Base-by-base conservation (phyloP, 2,113 vertebrate species). In the Entelurus aequoreus region DNA sequence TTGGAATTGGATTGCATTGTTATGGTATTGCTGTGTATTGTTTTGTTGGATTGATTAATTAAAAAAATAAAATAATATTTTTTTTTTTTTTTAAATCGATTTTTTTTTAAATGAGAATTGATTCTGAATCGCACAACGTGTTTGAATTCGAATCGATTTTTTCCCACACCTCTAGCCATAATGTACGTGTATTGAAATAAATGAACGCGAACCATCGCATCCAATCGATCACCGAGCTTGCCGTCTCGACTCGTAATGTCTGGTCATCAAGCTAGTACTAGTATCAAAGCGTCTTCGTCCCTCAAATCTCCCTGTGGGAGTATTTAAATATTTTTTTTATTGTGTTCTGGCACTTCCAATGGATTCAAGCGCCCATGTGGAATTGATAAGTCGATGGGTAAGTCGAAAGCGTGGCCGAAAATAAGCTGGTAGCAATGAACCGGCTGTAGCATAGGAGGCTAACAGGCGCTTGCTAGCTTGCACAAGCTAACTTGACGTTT, bases 311-410 rank as follows among this genome's bases (percentile, higher is more conserved):
- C 12, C 4, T 46, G 4, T 46, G 5, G 42, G 42, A 46, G 42
- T 12, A 11, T 12, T 21, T 10, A 8, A 57, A 57, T 44, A 5
- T 35, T 19, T 16, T 19, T 16, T 58, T 52, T 7, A 48, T 65
- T 28, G 42, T 59, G 56, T 47, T 60, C 14, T 48, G 21, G 8
- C 47, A 48, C 11, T 42, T 40, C 7, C n/a, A 4, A 19, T n/a
- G 3, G 21, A 38, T 68, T 28, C 54, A 8, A 9, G 12, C 68
- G 54, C 60, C 48, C 69, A 84, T 84, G 84, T 52, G 55, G 38
- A 9, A 44, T 12, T 66, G 66, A 28, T 21, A 58, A 56, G 2
- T 28, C 11, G 44, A 62, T 63, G 9, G 86, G 84, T 88, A 75
- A 80, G 15, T 28, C 0, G 0, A 44, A 5, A 0, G 35, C n/a